A percentile compares a stretch with the other conserved stretches of the same genome.
phyloP scores from a whole-genome alignment of 2,113 vertebrate genomes.

The Bos javanicus region DNA sequence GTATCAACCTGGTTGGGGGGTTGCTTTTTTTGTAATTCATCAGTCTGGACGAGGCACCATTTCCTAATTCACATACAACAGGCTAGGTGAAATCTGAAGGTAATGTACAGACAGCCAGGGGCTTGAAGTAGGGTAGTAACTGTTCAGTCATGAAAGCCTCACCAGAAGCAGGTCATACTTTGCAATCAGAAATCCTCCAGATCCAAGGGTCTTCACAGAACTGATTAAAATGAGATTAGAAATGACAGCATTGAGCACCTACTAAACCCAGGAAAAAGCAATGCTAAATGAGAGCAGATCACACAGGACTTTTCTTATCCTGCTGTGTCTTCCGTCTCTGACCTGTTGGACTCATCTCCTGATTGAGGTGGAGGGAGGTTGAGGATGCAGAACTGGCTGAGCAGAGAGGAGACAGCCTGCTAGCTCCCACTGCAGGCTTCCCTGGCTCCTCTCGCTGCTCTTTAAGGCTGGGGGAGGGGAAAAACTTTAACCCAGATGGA shows the following conservation, averaged over 20 bases:
- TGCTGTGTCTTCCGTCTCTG: neutral
- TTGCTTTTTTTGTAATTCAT: neutral
- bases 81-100: neutral
- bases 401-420: neutral
- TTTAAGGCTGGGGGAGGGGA: neutral
- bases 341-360: neutral
- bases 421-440: no score
- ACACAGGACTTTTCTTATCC: neutral
- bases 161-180: neutral
- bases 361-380: neutral
- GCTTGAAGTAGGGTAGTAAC: neutral
- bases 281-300: neutral
- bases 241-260: slow-evolving; percentile 1
- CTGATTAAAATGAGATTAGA: neutral
- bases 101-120: neutral
- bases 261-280: neutral
- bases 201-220: neutral
- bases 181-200: neutral
- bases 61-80: neutral
- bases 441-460: neutral
- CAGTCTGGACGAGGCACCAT: neutral
- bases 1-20: neutral
- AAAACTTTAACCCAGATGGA: neutral
- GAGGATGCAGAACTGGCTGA: neutral
- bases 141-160: neutral